phyloP scores from a whole-genome alignment of 2,888 invertebrate species.

The Melipona beecheii region DNA sequence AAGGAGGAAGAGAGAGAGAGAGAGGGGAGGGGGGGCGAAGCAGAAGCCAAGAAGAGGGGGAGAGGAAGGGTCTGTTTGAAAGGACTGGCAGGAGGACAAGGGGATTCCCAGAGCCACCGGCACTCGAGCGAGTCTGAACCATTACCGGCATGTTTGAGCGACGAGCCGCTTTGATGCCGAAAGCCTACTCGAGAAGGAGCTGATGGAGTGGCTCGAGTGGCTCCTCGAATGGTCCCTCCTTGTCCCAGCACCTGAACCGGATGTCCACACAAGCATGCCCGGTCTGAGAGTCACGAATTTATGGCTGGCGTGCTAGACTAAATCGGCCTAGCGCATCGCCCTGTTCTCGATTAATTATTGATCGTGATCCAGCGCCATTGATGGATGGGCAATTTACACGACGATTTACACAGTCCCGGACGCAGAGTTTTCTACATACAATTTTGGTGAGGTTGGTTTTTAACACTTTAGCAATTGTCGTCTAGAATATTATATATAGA shows the following conservation, averaged over 20 bases:
- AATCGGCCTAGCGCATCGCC: conserved; percentile 56
- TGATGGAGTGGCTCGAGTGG: conserved; percentile 77
- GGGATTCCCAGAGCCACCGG: conserved; percentile 68
- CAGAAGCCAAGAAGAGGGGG: conserved; percentile 10
- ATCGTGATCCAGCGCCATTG: conserved; percentile 31
- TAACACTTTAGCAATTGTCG: no score
- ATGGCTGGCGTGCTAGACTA: conserved; percentile 39
- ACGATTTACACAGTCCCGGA: neutral
- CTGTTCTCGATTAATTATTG: conserved; percentile 65
- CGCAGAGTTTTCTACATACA: no score
- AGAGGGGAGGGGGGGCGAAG: neutral
- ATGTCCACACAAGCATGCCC: conserved; percentile 59
- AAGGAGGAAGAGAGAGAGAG: neutral
- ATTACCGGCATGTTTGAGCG: conserved; percentile 80
- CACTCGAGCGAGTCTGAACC: conserved; percentile 75
- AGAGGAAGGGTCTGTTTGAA: conserved; percentile 63
- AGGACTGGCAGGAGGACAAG: conserved; percentile 70
- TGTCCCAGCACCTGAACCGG: conserved; percentile 65
- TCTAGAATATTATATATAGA: no score
- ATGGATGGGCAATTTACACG: conserved; percentile 5
- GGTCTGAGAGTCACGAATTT: conserved; percentile 63
- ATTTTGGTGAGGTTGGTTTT: no score
- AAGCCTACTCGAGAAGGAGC: conserved; percentile 77
- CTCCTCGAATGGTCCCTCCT: conserved; percentile 68
- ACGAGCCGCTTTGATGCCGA: conserved; percentile 79